Evolutionary conservation across 2,888 invertebrate species (phyloP).

Genomic region (Plagiodera versicolora): DNA sequence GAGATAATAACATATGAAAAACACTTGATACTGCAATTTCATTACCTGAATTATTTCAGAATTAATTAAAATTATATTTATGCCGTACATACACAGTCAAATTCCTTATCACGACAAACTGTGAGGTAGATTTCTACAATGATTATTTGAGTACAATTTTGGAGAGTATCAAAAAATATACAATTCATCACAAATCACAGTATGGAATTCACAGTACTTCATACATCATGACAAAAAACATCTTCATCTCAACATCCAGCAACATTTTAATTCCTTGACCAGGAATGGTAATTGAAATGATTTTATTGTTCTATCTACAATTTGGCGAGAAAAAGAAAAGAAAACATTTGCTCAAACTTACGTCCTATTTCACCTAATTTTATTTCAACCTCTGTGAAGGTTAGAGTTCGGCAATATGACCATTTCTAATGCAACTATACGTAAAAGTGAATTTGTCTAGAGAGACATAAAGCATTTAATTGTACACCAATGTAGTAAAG

Average conservation of each 20-base stretch:
- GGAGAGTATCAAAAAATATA: neutral
- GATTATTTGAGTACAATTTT: neutral
- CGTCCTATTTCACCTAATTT: no score
- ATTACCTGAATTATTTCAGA: neutral
- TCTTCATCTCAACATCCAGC: no score
- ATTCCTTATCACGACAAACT: neutral
- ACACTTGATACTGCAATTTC: slow-evolving; percentile 10
- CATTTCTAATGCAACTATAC: no score
- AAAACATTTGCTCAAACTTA: no score
- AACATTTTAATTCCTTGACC: neutral
- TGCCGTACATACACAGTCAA: slow-evolving; percentile 6
- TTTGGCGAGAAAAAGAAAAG: no score
- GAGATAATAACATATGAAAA: slow-evolving; percentile 3
- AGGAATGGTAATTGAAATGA: neutral
- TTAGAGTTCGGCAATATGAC: no score
- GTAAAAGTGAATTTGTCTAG: no score
- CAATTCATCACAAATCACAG: neutral
- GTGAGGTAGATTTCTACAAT: neutral
- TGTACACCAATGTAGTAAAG: no score
- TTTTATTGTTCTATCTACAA: no score
- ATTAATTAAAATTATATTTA: neutral
- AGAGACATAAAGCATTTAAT: no score
- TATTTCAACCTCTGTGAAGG: no score
- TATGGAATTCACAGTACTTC: neutral
- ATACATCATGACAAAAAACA: no score